Conservation (phyloP, 1,140 invertebrate genomes). For the Yoshiicerus persimilis region DNA sequence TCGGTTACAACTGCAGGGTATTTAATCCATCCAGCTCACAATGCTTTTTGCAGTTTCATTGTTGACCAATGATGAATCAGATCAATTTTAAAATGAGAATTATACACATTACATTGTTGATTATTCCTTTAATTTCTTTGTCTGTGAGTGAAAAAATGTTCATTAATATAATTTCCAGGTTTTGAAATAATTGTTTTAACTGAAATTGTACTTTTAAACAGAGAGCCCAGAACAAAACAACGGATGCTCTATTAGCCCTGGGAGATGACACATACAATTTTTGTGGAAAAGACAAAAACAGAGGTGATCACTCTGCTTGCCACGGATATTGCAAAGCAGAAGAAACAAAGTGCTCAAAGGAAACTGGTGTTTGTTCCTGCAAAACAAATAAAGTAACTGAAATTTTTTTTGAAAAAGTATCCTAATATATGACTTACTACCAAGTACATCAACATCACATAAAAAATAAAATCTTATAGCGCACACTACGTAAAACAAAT, state of each 20-base stretch:
- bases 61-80: not conserved
- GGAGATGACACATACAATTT: conserved; percentile 28
- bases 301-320: not conserved
- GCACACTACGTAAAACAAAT: no score
- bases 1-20: no score
- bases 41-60: not conserved
- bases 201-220: not conserved
- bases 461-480: no score
- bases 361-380: conserved; percentile 27
- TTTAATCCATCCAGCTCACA: not conserved
- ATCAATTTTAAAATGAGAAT: not conserved
- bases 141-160: not conserved
- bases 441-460: no score
- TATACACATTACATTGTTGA: not conserved
- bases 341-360: conserved; percentile 9
- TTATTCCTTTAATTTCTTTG: not conserved
- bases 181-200: not conserved
- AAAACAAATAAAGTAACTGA: conserved; percentile 10
- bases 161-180: no score
- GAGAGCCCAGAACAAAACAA: not conserved
- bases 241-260: not conserved
- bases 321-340: conserved; percentile 6
- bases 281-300: not conserved
- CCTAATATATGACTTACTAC: no score
- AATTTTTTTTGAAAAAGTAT: not conserved